Conservation (phyloP, 2,797 vertebrate species). For the Lophura swinhoii region DNA sequence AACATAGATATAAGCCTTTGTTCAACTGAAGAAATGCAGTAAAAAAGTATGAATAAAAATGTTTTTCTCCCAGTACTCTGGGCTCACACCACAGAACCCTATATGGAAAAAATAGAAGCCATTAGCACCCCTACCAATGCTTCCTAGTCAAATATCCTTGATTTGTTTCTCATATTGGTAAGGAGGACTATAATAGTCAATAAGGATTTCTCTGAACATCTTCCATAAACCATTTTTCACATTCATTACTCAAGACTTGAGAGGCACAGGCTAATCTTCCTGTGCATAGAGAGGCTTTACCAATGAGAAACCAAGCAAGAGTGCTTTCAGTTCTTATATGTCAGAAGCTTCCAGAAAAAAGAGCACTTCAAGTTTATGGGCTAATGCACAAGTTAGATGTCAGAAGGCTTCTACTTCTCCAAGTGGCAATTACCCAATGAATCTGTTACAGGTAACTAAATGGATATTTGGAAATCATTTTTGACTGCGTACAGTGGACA, state of each 20-base stretch:
- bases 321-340: background rate
- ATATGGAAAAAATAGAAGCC: constrained; percentile 63
- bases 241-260: constrained; percentile 42
- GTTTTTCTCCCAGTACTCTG: background rate
- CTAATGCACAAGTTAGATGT: background rate
- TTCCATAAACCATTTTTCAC: constrained; percentile 54
- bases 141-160: constrained; percentile 34
- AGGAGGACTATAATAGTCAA: background rate
- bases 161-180: constrained; percentile 38
- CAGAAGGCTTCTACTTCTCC: background rate
- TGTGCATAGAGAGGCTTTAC: background rate
- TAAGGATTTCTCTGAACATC: background rate
- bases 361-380: background rate
- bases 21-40: background rate
- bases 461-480: background rate
- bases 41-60: background rate
- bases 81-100: background rate
- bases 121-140: constrained; percentile 65
- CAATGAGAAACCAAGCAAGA: background rate
- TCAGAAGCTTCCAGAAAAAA: background rate
- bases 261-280: background rate
- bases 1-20: background rate
- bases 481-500: background rate
- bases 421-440: background rate
- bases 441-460: background rate